phyloP scores from a whole-genome alignment of 2,113 vertebrate species.

The Microtus pennsylvanicus region DNA sequence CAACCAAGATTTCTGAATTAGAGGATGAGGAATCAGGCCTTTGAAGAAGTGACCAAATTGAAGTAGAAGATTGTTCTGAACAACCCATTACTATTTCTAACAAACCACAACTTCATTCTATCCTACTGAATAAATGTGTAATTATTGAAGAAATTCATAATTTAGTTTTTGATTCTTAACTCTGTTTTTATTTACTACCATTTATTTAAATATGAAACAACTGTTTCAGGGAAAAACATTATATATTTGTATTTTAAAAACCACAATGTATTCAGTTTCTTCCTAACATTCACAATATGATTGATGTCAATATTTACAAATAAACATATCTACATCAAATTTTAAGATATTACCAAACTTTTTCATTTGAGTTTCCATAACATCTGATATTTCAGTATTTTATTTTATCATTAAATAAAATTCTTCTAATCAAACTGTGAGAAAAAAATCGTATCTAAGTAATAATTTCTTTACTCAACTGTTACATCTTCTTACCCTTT shows the following conservation, averaged over 20 bases:
- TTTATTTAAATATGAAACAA: neutral
- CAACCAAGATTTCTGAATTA: constrained; percentile 19
- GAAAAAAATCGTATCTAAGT: neutral
- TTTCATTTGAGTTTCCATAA: neutral
- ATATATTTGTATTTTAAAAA: constrained; percentile 39
- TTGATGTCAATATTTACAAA: constrained; percentile 24
- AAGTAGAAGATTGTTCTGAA: constrained; percentile 36
- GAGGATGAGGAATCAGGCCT: neutral
- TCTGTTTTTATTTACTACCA: constrained; percentile 29
- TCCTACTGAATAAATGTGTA: neutral
- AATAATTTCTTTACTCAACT: neutral
- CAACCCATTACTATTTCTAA: neutral
- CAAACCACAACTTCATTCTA: neutral
- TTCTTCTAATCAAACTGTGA: neutral
- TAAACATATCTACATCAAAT: constrained; percentile 51
- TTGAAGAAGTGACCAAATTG: neutral
- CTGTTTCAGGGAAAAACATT: neutral
- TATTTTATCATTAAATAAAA: constrained; percentile 22
- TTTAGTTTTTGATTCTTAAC: constrained; percentile 34
- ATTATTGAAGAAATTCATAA: constrained; percentile 37
- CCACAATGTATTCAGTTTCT: neutral
- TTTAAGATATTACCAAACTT: neutral
- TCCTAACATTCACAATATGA: neutral
- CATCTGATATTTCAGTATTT: neutral
- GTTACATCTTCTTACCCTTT: neutral